Evolutionary conservation across 1,140 invertebrate species (phyloP).

Genomic region (Carposina sasakii): DNA sequence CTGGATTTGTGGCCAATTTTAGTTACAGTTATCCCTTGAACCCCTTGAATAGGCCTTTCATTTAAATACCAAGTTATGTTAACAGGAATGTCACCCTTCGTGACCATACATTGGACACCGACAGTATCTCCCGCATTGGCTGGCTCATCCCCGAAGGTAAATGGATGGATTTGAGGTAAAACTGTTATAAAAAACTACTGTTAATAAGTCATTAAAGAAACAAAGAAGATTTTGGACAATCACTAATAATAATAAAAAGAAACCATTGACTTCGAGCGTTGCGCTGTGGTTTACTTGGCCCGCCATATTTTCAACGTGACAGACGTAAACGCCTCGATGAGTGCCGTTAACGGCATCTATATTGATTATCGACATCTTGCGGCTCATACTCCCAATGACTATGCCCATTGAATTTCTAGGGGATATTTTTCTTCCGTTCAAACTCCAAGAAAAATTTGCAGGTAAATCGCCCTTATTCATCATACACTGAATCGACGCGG

Average conservation of each 20-base stretch:
- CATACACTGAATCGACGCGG: constrained; percentile 77
- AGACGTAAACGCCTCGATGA: constrained; percentile 77
- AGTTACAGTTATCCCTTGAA: constrained; percentile 68
- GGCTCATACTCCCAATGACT: constrained; percentile 73
- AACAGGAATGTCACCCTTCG: constrained; percentile 84
- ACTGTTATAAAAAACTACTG: constrained; percentile 64
- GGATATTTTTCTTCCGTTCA: constrained; percentile 65
- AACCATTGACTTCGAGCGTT: constrained; percentile 75
- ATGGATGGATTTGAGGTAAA: constrained; percentile 78
- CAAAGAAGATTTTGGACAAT: constrained; percentile 20
- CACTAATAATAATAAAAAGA: constrained; percentile 35
- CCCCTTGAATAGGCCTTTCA: constrained; percentile 61
- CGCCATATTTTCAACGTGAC: constrained; percentile 75
- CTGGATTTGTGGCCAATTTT: constrained; percentile 76
- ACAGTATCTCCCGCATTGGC: constrained; percentile 75
- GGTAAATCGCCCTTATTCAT: constrained; percentile 81
- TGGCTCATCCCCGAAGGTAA: constrained; percentile 77
- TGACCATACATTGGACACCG: constrained; percentile 77
- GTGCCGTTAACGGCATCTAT: constrained; percentile 70
- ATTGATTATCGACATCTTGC: constrained; percentile 78
- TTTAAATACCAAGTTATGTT: constrained; percentile 80
- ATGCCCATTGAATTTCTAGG: constrained; percentile 47
- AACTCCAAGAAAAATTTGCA: constrained; percentile 77
- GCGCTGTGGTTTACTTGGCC: constrained; percentile 72
- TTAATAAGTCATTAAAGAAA: constrained; percentile 19